Evolutionary conservation across 2,113 vertebrate species (phyloP).

Genomic region (Varanus salvator): DNA sequence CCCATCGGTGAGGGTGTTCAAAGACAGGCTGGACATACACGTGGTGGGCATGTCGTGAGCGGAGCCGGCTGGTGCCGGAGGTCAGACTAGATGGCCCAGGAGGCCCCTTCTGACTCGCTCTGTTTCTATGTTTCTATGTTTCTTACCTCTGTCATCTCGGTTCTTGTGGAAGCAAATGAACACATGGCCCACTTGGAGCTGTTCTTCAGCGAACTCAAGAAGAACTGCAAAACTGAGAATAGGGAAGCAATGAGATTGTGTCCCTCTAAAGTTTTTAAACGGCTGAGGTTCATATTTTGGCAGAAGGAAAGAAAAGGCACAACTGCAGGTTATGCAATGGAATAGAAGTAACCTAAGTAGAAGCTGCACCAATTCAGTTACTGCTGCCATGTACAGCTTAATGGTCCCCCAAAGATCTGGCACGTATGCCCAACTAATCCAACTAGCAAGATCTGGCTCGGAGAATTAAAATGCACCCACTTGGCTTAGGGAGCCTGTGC

Average conservation of each 20-base stretch:
- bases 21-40: too few species aligned
- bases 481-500: not conserved
- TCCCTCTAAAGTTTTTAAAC: not conserved
- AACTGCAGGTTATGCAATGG: not conserved
- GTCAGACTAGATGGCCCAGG: too few species aligned
- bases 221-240: conserved; percentile 88
- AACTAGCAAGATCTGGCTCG: not conserved
- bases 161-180: conserved; percentile 98
- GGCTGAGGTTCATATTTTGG: not conserved
- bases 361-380: not conserved
- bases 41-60: too few species aligned
- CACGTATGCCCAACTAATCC: not conserved
- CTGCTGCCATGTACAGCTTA: not conserved
- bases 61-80: too few species aligned
- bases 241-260: not conserved
- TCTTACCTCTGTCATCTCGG: conserved; percentile 93
- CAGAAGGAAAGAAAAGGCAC: not conserved
- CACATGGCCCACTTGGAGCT: conserved; percentile 89
- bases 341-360: not conserved
- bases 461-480: not conserved
- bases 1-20: too few species aligned
- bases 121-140: too few species aligned
- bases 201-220: conserved; percentile 95
- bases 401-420: not conserved
- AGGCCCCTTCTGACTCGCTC: too few species aligned